These are phyloP conservation scores for Atherinomorus stipes DNA, from an alignment of 2,113 vertebrate genomes.

Conservation along the genomic window DNA sequence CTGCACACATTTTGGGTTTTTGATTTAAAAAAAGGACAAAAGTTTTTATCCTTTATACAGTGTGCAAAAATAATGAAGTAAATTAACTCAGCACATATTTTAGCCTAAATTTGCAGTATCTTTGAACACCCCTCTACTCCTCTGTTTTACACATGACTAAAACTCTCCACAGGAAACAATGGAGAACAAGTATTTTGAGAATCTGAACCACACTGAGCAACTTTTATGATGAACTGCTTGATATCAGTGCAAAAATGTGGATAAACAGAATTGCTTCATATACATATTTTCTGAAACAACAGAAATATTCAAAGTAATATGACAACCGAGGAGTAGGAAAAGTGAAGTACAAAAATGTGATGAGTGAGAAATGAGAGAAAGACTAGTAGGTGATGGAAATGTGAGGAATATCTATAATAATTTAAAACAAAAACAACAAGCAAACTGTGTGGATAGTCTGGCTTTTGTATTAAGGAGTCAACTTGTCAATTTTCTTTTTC, in stretches of 20 bases:
- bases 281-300: constrained; percentile 46
- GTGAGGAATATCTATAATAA: background rate
- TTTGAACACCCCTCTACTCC: background rate
- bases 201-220: background rate
- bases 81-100: constrained; percentile 4
- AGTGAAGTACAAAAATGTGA: constrained; percentile 37
- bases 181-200: background rate
- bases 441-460: constrained; percentile 24
- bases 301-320: constrained; percentile 53
- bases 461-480: constrained; percentile 35
- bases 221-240: background rate
- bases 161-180: background rate
- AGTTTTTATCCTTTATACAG: background rate
- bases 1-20: constrained; percentile 12
- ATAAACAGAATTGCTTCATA: background rate
- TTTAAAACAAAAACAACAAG: constrained; percentile 13
- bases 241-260: background rate
- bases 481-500: constrained; percentile 53
- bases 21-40: constrained; percentile 9
- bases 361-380: constrained; percentile 28
- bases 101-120: background rate
- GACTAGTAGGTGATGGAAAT: background rate
- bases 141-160: constrained; percentile 1
- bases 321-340: constrained; percentile 16
- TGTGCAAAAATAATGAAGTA: background rate